Base-by-base conservation (phyloP, 2,113 vertebrate species). In the Phodopus roborovskii region DNA sequence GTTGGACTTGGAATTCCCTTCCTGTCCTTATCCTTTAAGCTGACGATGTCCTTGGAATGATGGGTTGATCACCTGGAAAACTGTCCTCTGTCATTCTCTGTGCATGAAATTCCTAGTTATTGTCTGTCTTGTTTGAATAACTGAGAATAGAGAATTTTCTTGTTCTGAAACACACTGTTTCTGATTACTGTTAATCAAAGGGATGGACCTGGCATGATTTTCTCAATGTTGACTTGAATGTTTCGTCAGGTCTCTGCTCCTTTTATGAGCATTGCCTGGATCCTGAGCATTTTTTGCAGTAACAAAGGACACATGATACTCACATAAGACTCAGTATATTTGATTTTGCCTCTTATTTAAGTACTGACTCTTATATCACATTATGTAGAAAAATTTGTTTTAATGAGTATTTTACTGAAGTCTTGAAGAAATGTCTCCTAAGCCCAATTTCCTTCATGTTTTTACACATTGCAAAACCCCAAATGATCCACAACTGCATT, bases 171-270 rank as follows among this genome's bases (percentile, higher is more conserved):
- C 36, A 88, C 19, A 13, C 20, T 68, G 71, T 92, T 94, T 93
- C 83, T 96, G 81, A 90, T 96, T 71, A 64, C 36, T 85, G 45
- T 82, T 58, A 28, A 88, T 96, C 81, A 92, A 56, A 96, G 77
- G 62, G 92, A 96, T 85, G 64, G 22, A 24, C 88, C 68, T 95
- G 45, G 75, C 3, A 0, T 90, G 60, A 94, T 96, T 96, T 93
- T 33, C 64, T 66, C 82, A 60, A 53, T 94, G 79, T 88, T 48
- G 88, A 45, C 60, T 22, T 90, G 74, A 85, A 62, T 62, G 42
- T 84, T 90, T 48, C 70, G 50, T 5, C 50, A 50, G 11, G 50
- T 10, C 50, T 50, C 50, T 50, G 48, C 50, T 50, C 64, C 79
- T 39, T 56, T 56, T 56, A 56, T 3, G 13, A 56, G 53, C 53